Evolutionary conservation across 2,797 vertebrate genomes (phyloP), one percentile per base, ranked within the genome.

Genomic region (Fistularia tabacaria): DNA sequence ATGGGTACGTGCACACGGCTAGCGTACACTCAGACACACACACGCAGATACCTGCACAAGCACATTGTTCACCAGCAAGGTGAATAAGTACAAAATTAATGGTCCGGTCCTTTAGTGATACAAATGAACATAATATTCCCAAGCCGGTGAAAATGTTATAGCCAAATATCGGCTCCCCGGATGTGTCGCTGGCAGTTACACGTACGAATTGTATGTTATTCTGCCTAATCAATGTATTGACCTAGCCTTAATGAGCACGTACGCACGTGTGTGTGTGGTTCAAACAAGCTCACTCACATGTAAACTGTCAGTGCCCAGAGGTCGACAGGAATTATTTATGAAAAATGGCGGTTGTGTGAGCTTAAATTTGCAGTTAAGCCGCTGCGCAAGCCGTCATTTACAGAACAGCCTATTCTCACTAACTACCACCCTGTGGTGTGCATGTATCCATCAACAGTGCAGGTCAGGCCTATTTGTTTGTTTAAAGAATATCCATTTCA

Each of bases 401-500:
- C 51, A 67, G 59, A 9, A 58, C 50, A 45, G 65, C 55, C 63
- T 64, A 38, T 59, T 71, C 51, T 49, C 1, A 5, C 71, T 64
- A 71, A 79, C 73, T 74, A 45, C 67, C 65, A 66, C 61, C 77
- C 80, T 8, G 49, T 67, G 73, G 76, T 48, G 49, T 10, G 38
- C 59, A 48, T 61, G 70, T 46, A 76, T 84, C 81, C 76, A 66
- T 84, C 62, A 76, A 1, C 45, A 7, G 44, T 8, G 11, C 36
- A 8, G 67, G 62, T 80, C 77, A 70, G 71, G 58, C 47, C 45
- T 54, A 58, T 85, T 83, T 85, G 80, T 84, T 85, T 79, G 63
- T 80, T 79, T 82, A 81, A 80, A 73, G 76, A 79, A 82, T 82
- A 82, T 83, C 83, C 72, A 81, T 88, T 85, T 81, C 83, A 79